Evolutionary conservation across 2,113 vertebrate species (phyloP).

Genomic region (Salvelinus fontinalis): DNA sequence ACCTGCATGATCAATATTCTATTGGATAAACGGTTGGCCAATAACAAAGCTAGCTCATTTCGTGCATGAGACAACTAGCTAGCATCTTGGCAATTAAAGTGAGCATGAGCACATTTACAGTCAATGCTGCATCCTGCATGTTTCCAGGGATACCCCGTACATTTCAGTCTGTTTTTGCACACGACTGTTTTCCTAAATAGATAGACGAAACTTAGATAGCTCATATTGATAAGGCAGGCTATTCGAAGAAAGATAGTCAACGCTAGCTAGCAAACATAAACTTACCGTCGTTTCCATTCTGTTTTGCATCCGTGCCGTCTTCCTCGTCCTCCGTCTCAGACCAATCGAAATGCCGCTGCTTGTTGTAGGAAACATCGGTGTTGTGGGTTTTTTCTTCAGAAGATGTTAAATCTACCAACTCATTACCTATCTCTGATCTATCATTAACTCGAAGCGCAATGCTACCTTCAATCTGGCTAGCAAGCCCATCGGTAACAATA

Average conservation of each 20-base stretch:
- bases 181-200: too few species aligned
- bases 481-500: slow-evolving; percentile 27
- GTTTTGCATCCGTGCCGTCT: slow-evolving; percentile 13
- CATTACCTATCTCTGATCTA: slow-evolving; percentile 35
- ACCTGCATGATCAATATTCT: slow-evolving; percentile 10
- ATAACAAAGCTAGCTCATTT: slow-evolving; percentile 6
- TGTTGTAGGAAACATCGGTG: slow-evolving; percentile 26
- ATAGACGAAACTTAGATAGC: too few species aligned
- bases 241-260: too few species aligned
- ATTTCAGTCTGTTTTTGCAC: too few species aligned
- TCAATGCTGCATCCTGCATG: too few species aligned
- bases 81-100: neutral
- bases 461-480: slow-evolving; percentile 54
- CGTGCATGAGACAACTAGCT: too few species aligned
- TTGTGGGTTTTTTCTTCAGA: slow-evolving; percentile 41
- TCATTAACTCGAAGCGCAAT: slow-evolving; percentile 48
- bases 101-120: neutral
- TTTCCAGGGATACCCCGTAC: too few species aligned
- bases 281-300: slow-evolving; percentile 50
- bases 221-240: too few species aligned
- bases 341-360: slow-evolving; percentile 47
- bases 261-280: too few species aligned
- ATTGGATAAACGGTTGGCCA: slow-evolving; percentile 23
- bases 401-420: slow-evolving; percentile 38
- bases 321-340: slow-evolving; percentile 50